These are phyloP conservation scores for Orchesella cincta DNA, from an alignment of 1,140 invertebrate species.

Conservation along the genomic window DNA sequence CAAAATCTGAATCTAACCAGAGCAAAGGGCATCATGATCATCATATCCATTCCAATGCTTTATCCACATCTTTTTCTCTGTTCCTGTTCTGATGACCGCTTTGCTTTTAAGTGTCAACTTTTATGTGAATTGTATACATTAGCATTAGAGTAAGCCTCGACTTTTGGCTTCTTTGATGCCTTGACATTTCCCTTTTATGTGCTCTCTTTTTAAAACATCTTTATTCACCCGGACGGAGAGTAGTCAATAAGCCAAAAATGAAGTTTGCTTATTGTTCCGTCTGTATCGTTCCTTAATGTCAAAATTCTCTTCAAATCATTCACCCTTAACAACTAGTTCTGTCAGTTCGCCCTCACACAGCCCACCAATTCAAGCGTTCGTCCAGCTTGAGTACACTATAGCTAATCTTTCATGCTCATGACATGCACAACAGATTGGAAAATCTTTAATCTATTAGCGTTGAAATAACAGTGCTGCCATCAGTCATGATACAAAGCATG, in stretches of 20 bases:
- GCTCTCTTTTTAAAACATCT: conserved; percentile 18
- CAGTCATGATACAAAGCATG: no score
- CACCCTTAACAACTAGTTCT: no score
- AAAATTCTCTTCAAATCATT: no score
- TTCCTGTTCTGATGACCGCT: no score
- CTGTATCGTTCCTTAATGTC: background rate
- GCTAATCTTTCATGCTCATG: no score
- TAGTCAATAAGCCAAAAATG: conserved; percentile 26
- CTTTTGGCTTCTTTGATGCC: background rate
- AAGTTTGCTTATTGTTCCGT: background rate
- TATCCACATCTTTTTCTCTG: no score
- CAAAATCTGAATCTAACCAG: conserved; percentile 1
- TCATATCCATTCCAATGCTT: background rate
- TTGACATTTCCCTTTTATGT: background rate
- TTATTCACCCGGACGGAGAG: background rate
- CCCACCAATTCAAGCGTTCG: no score
- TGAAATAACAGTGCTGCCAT: no score
- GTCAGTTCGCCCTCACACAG: no score
- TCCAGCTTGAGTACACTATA: no score
- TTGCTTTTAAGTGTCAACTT: background rate
- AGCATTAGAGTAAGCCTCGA: background rate
- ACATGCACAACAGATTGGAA: no score
- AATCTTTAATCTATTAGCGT: no score
- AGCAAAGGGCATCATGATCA: background rate
- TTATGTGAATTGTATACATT: background rate